phyloP scores from a whole-genome alignment of 2,888 invertebrate species.

The Drosophila mulleri region DNA sequence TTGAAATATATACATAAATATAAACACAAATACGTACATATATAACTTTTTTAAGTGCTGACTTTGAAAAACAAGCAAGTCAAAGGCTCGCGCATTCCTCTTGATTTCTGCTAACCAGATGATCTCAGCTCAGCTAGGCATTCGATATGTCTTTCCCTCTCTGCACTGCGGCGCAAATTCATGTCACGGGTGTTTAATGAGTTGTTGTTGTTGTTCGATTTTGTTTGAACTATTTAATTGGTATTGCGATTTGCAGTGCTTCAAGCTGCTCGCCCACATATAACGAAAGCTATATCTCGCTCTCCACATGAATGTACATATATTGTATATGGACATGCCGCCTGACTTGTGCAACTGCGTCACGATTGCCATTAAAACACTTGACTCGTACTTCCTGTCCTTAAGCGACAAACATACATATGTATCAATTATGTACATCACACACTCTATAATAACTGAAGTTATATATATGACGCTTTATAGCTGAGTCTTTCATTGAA shows the following conservation, averaged over 20 bases:
- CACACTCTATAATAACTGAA: not conserved
- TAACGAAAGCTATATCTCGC: slow-evolving; percentile 6
- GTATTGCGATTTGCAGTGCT: slow-evolving; percentile 28
- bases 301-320: slow-evolving; percentile 5
- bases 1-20: slow-evolving; percentile 37
- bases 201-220: slow-evolving; percentile 37
- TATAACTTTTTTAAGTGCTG: not conserved
- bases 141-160: slow-evolving; percentile 27
- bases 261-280: slow-evolving; percentile 60
- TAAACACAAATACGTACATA: not conserved
- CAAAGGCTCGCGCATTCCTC: slow-evolving; percentile 32
- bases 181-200: slow-evolving; percentile 46
- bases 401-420: not conserved
- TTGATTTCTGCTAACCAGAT: slow-evolving; percentile 45
- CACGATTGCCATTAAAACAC: slow-evolving; percentile 52
- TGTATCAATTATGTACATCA: slow-evolving; percentile 16
- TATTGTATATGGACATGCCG: slow-evolving; percentile 18
- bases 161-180: slow-evolving; percentile 65
- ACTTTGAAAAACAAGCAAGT: slow-evolving; percentile 27
- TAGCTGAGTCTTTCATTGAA: not conserved
- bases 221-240: slow-evolving; percentile 59
- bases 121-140: slow-evolving; percentile 64
- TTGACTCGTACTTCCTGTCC: slow-evolving; percentile 57
- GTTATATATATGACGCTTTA: not conserved
- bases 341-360: slow-evolving; percentile 41